Evolutionary conservation across 2,888 invertebrate species (phyloP).

Genomic region (Polydrusus tereticollis): DNA sequence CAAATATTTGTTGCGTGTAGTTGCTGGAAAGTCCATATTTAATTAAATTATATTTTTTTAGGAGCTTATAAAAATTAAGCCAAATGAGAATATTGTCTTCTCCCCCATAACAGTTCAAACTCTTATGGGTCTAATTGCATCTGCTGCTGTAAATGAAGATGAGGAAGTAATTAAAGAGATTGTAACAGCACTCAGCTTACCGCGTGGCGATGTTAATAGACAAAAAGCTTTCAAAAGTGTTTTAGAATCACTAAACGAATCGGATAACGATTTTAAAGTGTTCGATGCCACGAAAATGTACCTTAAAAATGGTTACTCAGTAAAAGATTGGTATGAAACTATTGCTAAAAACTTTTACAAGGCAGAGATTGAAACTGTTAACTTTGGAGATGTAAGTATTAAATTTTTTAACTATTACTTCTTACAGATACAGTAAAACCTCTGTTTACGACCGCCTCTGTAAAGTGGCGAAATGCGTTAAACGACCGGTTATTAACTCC

Average conservation of each 20-base stretch:
- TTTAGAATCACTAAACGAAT: background rate
- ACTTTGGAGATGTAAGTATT: background rate
- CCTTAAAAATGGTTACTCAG: background rate
- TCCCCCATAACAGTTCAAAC: slow-evolving; percentile 13
- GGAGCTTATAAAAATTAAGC: background rate
- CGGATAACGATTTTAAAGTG: slow-evolving; percentile 20
- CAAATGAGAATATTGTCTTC: slow-evolving; percentile 14
- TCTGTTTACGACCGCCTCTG: no score
- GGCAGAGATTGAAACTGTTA: background rate
- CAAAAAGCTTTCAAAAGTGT: background rate
- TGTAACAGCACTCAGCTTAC: background rate
- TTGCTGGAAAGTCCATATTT: no score
- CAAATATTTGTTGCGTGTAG: no score
- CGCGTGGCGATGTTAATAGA: background rate
- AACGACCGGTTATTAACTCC: no score
- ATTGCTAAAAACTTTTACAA: background rate
- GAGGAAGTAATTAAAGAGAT: background rate
- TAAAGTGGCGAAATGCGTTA: no score
- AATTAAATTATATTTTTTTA: no score
- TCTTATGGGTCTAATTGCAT: background rate
- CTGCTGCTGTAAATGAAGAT: background rate
- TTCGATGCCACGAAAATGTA: slow-evolving; percentile 23
- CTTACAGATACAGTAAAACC: no score
- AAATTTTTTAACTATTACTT: no score
- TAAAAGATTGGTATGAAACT: background rate